Evolutionary conservation across 2,888 invertebrate genomes (phyloP).

Genomic region (Tipula lateralis): DNA sequence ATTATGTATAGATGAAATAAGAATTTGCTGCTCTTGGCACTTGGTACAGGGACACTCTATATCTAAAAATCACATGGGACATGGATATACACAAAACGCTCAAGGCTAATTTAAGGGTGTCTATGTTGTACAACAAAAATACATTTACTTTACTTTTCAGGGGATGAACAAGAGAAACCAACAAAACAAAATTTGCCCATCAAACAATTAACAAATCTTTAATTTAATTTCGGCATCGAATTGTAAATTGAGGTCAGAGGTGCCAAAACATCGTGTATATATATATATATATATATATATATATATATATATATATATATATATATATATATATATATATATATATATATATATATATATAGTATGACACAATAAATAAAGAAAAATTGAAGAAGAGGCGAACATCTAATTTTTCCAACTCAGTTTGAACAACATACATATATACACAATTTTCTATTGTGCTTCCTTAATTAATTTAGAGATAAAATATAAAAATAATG

Average conservation of each 20-base stretch:
- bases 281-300: no score
- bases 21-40: not conserved
- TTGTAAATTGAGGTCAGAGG: not conserved
- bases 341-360: no score
- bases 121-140: not conserved
- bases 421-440: not conserved
- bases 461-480: slow-evolving; percentile 2
- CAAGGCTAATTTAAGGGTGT: not conserved
- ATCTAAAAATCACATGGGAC: not conserved
- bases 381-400: not conserved
- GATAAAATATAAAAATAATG: not conserved
- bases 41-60: not conserved
- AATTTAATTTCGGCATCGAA: not conserved
- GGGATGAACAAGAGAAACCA: not conserved
- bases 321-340: no score
- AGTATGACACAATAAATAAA: no score
- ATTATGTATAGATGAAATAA: not conserved
- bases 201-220: not conserved
- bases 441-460: not conserved
- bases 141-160: not conserved
- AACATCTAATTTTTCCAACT: not conserved
- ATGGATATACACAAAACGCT: not conserved
- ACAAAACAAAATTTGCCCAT: not conserved
- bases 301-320: no score
- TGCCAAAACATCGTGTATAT: no score